phyloP scores from a whole-genome alignment of 2,113 vertebrate genomes.

The Aspiorhynchus laticeps region DNA sequence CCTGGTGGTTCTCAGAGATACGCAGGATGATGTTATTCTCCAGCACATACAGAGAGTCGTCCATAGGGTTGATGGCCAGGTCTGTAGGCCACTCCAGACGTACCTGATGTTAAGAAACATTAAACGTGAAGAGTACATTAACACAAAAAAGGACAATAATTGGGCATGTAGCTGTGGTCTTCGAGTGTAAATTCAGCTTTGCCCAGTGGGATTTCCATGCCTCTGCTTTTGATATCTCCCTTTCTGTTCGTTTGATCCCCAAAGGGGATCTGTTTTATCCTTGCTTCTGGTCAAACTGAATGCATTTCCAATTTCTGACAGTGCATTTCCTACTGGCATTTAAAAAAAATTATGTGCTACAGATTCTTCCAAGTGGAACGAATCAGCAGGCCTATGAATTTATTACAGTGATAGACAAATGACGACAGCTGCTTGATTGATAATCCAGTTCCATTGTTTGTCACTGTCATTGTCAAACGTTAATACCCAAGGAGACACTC shows the following conservation, averaged over 20 bases:
- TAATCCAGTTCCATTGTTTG: slow-evolving; percentile 14
- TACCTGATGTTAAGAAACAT: slow-evolving; percentile 70
- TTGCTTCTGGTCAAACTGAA: background rate
- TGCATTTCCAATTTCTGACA: background rate
- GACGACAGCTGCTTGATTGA: slow-evolving; percentile 3
- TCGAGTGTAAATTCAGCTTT: background rate
- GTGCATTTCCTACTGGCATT: background rate
- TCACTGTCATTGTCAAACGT: slow-evolving; percentile 6
- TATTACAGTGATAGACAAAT: slow-evolving; percentile 1
- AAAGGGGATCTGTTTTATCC: background rate
- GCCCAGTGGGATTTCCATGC: background rate
- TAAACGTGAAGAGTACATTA: background rate
- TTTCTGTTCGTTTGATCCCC: background rate
- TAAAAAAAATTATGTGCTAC: background rate
- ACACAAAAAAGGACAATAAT: background rate
- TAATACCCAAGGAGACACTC: slow-evolving; percentile 10
- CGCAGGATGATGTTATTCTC: slow-evolving; percentile 90
- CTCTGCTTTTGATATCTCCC: background rate
- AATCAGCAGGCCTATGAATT: background rate
- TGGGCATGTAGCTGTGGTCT: background rate
- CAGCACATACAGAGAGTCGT: slow-evolving; percentile 89
- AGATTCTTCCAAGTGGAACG: slow-evolving; percentile 2
- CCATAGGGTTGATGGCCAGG: slow-evolving; percentile 89
- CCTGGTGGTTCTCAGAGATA: slow-evolving; percentile 90
- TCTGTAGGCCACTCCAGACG: slow-evolving; percentile 92